These are phyloP conservation scores for Diuraphis noxia DNA, from an alignment of 1,140 invertebrate species.

Conservation along the genomic window DNA sequence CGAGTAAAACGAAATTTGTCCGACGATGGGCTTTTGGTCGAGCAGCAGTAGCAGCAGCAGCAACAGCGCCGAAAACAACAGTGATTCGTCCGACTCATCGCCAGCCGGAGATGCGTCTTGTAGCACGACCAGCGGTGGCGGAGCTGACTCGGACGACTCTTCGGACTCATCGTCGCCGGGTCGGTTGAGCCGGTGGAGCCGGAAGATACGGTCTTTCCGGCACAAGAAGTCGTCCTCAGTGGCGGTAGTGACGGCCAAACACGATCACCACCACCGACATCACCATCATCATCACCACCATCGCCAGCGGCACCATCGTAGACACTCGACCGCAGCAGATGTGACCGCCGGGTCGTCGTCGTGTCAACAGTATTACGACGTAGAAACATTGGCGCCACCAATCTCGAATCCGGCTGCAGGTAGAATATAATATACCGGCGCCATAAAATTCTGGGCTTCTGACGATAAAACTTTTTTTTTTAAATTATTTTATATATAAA, in stretches of 20 bases:
- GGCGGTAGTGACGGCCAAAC: not conserved
- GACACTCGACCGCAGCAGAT: not conserved
- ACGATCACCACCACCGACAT: not conserved
- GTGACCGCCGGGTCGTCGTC: not conserved
- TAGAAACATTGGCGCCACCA: not conserved
- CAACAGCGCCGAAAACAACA: not conserved
- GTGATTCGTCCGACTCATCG: constrained; percentile 27
- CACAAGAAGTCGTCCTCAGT: constrained; percentile 11
- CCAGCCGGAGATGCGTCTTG: not conserved
- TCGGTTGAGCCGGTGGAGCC: constrained; percentile 43
- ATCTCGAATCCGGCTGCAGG: not conserved
- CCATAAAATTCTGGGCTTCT: not conserved
- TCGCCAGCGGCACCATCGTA: not conserved
- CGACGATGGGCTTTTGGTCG: constrained; percentile 35
- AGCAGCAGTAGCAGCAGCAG: constrained; percentile 3
- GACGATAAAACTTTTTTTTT: not conserved
- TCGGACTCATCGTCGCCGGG: not conserved
- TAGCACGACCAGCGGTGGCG: not conserved
- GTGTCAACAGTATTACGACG: not conserved
- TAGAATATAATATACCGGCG: not conserved
- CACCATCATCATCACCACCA: not conserved
- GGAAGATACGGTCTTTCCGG: constrained; percentile 42
- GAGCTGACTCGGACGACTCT: not conserved
- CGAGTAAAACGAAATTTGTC: not conserved
- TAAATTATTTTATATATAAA: too few relatives aligned